Conservation (phyloP, 2,113 vertebrate species). For the Albula glossodonta region DNA sequence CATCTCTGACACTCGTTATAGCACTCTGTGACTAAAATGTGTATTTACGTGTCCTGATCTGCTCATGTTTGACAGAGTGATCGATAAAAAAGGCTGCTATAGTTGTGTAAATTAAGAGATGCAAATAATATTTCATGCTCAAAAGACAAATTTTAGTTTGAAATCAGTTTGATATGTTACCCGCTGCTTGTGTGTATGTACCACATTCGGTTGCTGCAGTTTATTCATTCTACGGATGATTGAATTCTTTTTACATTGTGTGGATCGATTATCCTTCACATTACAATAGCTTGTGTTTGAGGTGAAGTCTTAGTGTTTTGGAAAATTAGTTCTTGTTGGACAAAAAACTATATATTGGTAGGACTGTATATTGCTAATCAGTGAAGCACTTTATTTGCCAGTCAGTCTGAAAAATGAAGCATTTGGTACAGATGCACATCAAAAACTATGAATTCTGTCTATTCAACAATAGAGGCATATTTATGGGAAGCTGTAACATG, state of each 20-base stretch:
- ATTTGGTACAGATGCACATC: background rate
- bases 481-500: background rate
- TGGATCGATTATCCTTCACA: background rate
- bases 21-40: too few relatives aligned
- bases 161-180: background rate
- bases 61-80: background rate
- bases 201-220: background rate
- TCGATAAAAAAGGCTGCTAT: background rate
- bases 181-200: background rate
- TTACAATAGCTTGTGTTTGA: too few relatives aligned
- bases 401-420: background rate
- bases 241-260: background rate
- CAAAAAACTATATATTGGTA: background rate
- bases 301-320: too few relatives aligned
- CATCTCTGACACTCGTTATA: too few relatives aligned
- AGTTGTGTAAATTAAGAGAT: background rate
- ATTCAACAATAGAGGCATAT: background rate
- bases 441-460: background rate
- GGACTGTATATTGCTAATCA: background rate
- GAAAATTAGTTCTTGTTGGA: too few relatives aligned
- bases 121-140: background rate
- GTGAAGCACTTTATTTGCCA: background rate
- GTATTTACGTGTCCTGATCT: background rate
- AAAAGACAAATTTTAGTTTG: background rate
- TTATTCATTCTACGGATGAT: background rate